phyloP scores from a whole-genome alignment of 2,113 vertebrate species.

The Morone chrysops region DNA sequence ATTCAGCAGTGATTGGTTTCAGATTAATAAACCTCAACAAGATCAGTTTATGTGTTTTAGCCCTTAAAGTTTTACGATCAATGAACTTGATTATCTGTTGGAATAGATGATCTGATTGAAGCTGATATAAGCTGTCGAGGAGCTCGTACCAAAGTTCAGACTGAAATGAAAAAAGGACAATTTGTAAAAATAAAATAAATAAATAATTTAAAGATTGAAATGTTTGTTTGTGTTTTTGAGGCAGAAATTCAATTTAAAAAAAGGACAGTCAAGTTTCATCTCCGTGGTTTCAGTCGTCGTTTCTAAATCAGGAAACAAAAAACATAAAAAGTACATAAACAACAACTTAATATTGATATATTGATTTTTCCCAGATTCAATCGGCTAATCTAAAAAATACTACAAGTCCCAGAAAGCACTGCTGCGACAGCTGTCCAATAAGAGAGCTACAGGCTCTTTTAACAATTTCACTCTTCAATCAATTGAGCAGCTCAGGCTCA shows the following conservation, averaged over 20 bases:
- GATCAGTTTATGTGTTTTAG: not conserved
- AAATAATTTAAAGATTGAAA: conserved; percentile 69
- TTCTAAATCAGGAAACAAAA: not conserved
- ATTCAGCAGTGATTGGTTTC: not conserved
- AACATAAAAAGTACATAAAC: not conserved
- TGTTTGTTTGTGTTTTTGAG: conserved; percentile 4
- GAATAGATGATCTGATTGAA: no score
- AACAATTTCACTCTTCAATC: not conserved
- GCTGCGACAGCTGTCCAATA: conserved; percentile 8
- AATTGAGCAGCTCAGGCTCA: conserved; percentile 3
- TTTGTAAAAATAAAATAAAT: conserved; percentile 60
- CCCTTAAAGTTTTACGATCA: not conserved
- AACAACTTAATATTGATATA: not conserved
- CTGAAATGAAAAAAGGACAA: not conserved
- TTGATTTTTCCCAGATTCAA: not conserved
- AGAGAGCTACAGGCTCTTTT: not conserved
- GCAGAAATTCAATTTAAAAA: not conserved
- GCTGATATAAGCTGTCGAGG: not conserved
- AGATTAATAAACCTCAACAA: not conserved
- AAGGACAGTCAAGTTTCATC: not conserved
- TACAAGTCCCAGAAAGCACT: conserved; percentile 13
- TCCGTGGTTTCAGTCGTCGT: conserved; percentile 7
- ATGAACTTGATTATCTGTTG: not conserved
- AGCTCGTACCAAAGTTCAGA: conserved; percentile 48
- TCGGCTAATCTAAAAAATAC: not conserved